Conservation (phyloP, 2,113 vertebrate species). For the Campylomormyrus tamandua region DNA sequence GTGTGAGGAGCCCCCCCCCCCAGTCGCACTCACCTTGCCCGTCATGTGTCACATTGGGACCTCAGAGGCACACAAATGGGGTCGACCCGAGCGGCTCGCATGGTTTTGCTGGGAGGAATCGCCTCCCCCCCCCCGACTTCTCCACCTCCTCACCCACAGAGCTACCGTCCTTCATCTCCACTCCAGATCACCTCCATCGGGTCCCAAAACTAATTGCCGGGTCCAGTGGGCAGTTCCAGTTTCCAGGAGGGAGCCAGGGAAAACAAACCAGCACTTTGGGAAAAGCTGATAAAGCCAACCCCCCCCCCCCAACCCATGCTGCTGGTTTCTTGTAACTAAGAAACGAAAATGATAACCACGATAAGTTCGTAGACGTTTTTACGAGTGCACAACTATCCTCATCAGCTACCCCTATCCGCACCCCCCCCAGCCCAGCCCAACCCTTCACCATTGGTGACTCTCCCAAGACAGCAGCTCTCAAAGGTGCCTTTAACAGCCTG, state of each 20-base stretch:
- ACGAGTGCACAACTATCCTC: neutral
- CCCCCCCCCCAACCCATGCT: conserved; percentile 14
- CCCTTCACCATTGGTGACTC: conserved; percentile 41
- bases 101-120: neutral
- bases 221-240: conserved; percentile 43
- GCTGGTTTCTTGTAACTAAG: conserved; percentile 33
- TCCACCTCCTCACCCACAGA: neutral
- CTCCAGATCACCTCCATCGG: conserved; percentile 3
- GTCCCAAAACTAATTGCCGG: conserved; percentile 43
- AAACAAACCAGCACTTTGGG: conserved; percentile 37
- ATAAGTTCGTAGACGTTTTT: neutral
- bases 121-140: conserved; percentile 18
- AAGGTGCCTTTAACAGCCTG: conserved; percentile 77
- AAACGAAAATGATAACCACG: conserved; percentile 6
- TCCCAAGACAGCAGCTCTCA: conserved; percentile 43
- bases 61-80: neutral
- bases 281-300: neutral
- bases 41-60: neutral
- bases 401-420: conserved; percentile 9
- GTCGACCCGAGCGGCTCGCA: neutral
- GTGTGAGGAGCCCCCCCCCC: neutral
- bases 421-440: conserved; percentile 24
- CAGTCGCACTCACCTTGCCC: neutral
- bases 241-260: conserved; percentile 40
- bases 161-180: neutral